Evolutionary conservation across 2,113 vertebrate genomes (phyloP), one percentile per base, ranked within the genome.

Genomic region (Eublepharis macularius): DNA sequence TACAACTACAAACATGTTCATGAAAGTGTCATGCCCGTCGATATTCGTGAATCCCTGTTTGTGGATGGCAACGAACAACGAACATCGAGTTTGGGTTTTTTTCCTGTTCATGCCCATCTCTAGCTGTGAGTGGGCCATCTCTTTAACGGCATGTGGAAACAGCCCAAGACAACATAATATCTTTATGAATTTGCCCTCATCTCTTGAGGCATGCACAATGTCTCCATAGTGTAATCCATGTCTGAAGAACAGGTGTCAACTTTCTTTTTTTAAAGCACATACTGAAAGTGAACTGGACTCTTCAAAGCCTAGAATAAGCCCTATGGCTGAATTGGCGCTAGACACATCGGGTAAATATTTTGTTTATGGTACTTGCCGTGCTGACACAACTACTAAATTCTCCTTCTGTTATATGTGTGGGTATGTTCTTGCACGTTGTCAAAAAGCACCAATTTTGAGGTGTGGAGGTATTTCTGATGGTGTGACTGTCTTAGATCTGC

Each of bases 311-410:
- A 47, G 74, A 81, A 84, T 89, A 70, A 88, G 82, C 43, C 86
- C 92, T 90, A 87, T 69, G 68, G 89, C 81, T 88, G 90, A 94
- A 88, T 86, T 92, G 77, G 81, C 86, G 47, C 63, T 84, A 85
- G 86, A 75, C 76, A 92, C 85, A 75, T 43, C 76, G n/a, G 76
- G 63, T 86, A 75, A 89, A 83, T 88, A 88, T 2, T 84, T 45
- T 6, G 17, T 80, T 76, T 57, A 69, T 57, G 21, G 10, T 47
- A 84, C 85, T 78, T 32, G 57, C 26, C 75, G 83, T 79, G 72
- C 74, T 63, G 54, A 72, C 45, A 81, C 41, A 54, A 13, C 66
- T 90, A 36, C 9, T 75, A 78, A 49, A 72, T 13, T 69, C 80
- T 14, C 54, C 13, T 19, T 76, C 45, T 68, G 19, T 29, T 69